A percentile compares a stretch with the other conserved stretches of the same genome.
phyloP scores from a whole-genome alignment of 2,113 vertebrate genomes.

The Felis chaus region DNA sequence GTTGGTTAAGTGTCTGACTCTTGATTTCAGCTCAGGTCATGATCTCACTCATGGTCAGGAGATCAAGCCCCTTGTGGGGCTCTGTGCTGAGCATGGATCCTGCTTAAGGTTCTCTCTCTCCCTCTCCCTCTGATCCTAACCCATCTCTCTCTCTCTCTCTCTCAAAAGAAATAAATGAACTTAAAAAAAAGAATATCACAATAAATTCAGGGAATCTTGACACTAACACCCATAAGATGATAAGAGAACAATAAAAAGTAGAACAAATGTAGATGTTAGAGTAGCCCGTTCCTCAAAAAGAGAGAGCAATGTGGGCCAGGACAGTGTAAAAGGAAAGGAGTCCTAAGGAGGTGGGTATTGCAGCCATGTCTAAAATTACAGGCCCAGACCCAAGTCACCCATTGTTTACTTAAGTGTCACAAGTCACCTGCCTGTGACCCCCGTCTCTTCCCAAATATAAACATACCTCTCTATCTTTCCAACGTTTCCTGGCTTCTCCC shows the following conservation, averaged over 20 bases:
- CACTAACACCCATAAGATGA: neutral
- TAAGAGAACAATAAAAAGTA: neutral
- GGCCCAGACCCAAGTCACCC: neutral
- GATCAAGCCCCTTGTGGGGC: too few relatives aligned
- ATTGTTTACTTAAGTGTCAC: neutral
- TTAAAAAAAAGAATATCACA: neutral
- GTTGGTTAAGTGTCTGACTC: neutral
- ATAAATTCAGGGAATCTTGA: neutral
- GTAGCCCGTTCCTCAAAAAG: neutral
- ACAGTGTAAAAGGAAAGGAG: neutral
- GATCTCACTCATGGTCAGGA: too few relatives aligned
- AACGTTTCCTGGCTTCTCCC: neutral
- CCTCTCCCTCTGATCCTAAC: too few relatives aligned
- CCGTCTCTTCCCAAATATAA: neutral
- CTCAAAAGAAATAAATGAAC: too few relatives aligned
- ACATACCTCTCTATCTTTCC: neutral
- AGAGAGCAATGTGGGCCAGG: neutral
- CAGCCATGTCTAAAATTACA: neutral
- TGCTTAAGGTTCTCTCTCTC: too few relatives aligned
- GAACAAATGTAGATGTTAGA: neutral
- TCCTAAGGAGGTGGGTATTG: neutral
- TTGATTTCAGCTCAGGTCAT: too few relatives aligned
- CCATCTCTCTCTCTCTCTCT: too few relatives aligned
- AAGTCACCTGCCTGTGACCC: neutral
- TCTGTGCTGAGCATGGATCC: too few relatives aligned